Evolutionary conservation across 1,140 invertebrate species (phyloP).

Genomic region (Pseudomyrmex concolor): DNA sequence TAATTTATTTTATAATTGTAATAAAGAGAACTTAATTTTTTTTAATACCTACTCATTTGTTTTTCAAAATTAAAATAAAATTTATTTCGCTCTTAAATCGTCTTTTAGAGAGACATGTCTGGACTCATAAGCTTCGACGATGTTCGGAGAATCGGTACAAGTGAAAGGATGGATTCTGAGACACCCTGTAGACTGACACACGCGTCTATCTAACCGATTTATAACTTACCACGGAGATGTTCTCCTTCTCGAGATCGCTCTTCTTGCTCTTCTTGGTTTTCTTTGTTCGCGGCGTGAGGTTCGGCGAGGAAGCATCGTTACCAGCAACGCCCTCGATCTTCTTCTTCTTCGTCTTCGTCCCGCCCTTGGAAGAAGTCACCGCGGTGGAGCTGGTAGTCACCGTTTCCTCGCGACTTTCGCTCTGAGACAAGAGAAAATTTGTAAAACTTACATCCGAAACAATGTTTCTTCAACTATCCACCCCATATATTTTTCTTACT

Average conservation of each 20-base stretch:
- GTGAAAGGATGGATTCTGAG: conserved; percentile 42
- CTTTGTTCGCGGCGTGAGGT: conserved; percentile 85
- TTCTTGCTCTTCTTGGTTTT: conserved; percentile 87
- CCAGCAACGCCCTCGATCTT: conserved; percentile 80
- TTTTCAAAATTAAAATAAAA: too few relatives aligned
- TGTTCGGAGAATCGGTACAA: conserved; percentile 4
- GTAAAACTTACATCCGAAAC: too few relatives aligned
- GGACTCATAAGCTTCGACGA: not conserved
- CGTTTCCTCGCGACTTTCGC: conserved; percentile 82
- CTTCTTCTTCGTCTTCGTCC: conserved; percentile 83
- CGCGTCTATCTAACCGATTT: conserved; percentile 46
- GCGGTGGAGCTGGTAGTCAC: conserved; percentile 76
- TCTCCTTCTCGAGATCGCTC: conserved; percentile 87
- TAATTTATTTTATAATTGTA: too few relatives aligned
- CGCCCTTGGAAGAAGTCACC: conserved; percentile 72
- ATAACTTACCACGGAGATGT: conserved; percentile 87
- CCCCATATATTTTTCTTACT: too few relatives aligned
- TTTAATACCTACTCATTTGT: too few relatives aligned
- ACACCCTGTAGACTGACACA: conserved; percentile 25
- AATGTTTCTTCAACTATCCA: too few relatives aligned
- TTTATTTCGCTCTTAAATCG: too few relatives aligned
- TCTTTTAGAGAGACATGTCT: too few relatives aligned
- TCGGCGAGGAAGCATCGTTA: conserved; percentile 81
- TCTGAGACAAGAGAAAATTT: conserved; percentile 69
- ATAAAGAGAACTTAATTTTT: too few relatives aligned